phyloP scores from a whole-genome alignment of 1,140 invertebrate genomes.

The Aricia agestis region DNA sequence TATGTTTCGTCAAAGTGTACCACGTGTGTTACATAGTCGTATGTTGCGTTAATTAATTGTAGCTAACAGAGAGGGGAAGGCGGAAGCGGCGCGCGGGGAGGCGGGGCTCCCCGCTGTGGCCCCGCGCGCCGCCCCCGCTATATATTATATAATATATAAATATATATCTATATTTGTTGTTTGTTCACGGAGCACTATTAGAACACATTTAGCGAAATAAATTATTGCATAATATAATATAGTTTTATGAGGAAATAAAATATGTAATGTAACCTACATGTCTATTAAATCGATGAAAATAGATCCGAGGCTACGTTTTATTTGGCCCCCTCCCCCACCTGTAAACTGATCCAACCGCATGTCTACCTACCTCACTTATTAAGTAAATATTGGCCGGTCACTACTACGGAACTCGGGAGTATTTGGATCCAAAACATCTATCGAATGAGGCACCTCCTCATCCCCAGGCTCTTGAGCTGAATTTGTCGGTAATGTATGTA shows the following conservation, averaged over 20 bases:
- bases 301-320: slow-evolving; percentile 36
- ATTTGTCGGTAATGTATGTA: too few relatives aligned
- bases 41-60: slow-evolving; percentile 50
- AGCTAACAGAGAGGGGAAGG: slow-evolving; percentile 38
- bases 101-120: slow-evolving; percentile 6
- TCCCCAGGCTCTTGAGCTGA: too few relatives aligned
- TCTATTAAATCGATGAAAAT: slow-evolving; percentile 73
- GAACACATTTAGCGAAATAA: slow-evolving; percentile 66
- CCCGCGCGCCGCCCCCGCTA: not conserved
- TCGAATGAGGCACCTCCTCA: too few relatives aligned
- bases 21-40: slow-evolving; percentile 38
- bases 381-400: too few relatives aligned
- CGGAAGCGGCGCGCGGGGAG: slow-evolving; percentile 27
- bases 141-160: not conserved
- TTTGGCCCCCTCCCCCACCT: not conserved
- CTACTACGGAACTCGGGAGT: too few relatives aligned
- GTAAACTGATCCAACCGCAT: not conserved
- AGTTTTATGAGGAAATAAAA: slow-evolving; percentile 73
- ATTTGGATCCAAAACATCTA: too few relatives aligned
- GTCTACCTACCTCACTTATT: too few relatives aligned
- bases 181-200: slow-evolving; percentile 68
- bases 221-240: slow-evolving; percentile 67
- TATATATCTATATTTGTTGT: slow-evolving; percentile 50
- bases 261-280: slow-evolving; percentile 70
- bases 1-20: slow-evolving; percentile 24